Percentiles rank a stretch among this genome's conserved stretches.
Evolutionary conservation across 1,140 invertebrate species (phyloP).

Genomic region (Apis dorsata): DNA sequence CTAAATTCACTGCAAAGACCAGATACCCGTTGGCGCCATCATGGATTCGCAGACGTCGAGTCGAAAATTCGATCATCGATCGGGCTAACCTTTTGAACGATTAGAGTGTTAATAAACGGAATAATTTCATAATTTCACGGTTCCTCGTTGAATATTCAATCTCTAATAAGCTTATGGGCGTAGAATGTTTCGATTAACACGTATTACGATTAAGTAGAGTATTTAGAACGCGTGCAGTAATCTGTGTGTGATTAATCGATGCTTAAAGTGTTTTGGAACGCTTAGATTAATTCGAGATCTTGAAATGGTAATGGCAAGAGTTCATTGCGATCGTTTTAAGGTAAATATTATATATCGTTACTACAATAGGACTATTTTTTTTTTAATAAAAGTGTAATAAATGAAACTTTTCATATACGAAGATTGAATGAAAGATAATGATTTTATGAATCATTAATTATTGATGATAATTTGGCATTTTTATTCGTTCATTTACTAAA

Average conservation of each 20-base stretch:
- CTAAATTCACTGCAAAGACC: constrained; percentile 35
- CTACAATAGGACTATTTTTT: not conserved
- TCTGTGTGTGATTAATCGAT: not conserved
- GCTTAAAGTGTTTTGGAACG: constrained; percentile 8
- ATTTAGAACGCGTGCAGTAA: not conserved
- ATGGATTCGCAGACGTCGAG: constrained; percentile 34
- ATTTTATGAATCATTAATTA: too few species aligned
- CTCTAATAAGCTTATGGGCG: not conserved
- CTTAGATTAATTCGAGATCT: not conserved
- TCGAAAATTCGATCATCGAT: too few species aligned
- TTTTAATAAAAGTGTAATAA: too few species aligned
- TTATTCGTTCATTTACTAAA: too few species aligned
- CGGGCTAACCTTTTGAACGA: too few species aligned
- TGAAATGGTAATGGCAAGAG: not conserved
- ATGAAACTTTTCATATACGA: too few species aligned
- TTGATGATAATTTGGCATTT: too few species aligned
- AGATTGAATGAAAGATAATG: too few species aligned
- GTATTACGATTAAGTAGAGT: not conserved
- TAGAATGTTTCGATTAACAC: not conserved
- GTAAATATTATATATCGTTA: not conserved
- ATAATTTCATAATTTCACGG: too few species aligned
- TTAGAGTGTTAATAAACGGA: too few species aligned
- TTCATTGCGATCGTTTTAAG: not conserved
- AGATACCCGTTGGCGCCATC: constrained; percentile 38
- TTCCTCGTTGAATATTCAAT: not conserved